phyloP scores from a whole-genome alignment of 2,113 vertebrate species.

The Anolis carolinensis region DNA sequence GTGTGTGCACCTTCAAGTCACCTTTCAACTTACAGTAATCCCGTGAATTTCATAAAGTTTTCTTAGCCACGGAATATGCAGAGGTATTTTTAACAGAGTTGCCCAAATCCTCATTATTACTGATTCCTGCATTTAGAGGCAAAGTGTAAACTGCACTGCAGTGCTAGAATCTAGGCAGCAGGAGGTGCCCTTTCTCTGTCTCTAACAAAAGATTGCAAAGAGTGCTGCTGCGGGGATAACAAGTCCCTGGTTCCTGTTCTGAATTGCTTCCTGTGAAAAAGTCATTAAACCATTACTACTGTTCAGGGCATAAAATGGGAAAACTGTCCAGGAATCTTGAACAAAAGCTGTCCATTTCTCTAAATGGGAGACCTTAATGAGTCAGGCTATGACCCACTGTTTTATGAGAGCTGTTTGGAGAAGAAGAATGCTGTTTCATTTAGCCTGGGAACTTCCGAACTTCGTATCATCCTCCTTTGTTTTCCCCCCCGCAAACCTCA shows the following conservation, averaged over 20 bases:
- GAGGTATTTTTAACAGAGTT: too few species aligned
- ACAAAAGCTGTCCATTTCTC: conserved; percentile 71
- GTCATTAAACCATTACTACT: conserved; percentile 76
- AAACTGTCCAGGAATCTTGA: conserved; percentile 68
- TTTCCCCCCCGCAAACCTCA: conserved; percentile 56
- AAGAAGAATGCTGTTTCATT: conserved; percentile 69
- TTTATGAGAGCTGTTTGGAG: conserved; percentile 77
- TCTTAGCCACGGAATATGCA: too few species aligned
- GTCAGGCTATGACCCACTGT: conserved; percentile 74
- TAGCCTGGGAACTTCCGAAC: conserved; percentile 75
- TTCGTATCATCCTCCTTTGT: conserved; percentile 72
- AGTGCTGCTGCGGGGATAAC: conserved; percentile 47
- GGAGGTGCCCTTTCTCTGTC: conserved; percentile 67
- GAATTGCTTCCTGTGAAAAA: conserved; percentile 79
- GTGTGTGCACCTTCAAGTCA: too few species aligned
- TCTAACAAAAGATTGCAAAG: neutral
- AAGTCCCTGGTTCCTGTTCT: conserved; percentile 52
- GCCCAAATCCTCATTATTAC: neutral
- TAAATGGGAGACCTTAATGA: conserved; percentile 73
- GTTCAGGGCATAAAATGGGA: conserved; percentile 69
- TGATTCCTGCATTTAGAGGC: too few species aligned
- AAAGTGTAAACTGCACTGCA: conserved; percentile 35
- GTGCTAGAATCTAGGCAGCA: conserved; percentile 60
- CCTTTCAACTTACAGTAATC: too few species aligned
- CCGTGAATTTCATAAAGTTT: too few species aligned